Conservation (phyloP, 1,140 invertebrate species). For the Calliphora vicina region DNA sequence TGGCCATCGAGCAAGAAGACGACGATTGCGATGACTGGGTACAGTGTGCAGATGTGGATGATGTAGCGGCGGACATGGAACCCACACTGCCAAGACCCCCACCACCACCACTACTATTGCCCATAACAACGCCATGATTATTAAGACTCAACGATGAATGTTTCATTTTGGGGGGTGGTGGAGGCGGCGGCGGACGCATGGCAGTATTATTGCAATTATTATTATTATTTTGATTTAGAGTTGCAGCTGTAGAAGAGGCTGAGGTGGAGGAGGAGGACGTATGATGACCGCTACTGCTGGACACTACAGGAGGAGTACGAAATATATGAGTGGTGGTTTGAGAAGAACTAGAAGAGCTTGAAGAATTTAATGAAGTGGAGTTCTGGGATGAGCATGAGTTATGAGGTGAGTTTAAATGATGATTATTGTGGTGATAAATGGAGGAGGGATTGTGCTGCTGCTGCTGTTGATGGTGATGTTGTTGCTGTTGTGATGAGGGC, state of each 20-base stretch:
- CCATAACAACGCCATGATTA: conserved; percentile 50
- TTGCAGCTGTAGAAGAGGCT: conserved; percentile 33
- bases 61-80: conserved; percentile 34
- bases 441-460: conserved; percentile 36
- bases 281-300: conserved; percentile 50
- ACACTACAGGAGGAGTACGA: conserved; percentile 61
- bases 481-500: conserved; percentile 43
- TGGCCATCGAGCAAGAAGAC: background rate
- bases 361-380: background rate
- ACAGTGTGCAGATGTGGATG: background rate
- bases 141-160: conserved; percentile 51
- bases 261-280: conserved; percentile 37
- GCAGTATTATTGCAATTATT: conserved; percentile 51
- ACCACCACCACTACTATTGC: conserved; percentile 15
- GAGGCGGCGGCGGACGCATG: conserved; percentile 69
- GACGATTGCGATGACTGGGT: background rate
- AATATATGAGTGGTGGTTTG: conserved; percentile 52
- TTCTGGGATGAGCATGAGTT: background rate
- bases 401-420: conserved; percentile 22
- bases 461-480: conserved; percentile 46
- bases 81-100: conserved; percentile 34
- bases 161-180: conserved; percentile 66
- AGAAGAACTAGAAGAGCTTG: conserved; percentile 40
- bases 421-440: conserved; percentile 46
- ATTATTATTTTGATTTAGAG: conserved; percentile 33